Base-by-base conservation (phyloP, 2,888 invertebrate genomes). In the Crocallis elinguaria region DNA sequence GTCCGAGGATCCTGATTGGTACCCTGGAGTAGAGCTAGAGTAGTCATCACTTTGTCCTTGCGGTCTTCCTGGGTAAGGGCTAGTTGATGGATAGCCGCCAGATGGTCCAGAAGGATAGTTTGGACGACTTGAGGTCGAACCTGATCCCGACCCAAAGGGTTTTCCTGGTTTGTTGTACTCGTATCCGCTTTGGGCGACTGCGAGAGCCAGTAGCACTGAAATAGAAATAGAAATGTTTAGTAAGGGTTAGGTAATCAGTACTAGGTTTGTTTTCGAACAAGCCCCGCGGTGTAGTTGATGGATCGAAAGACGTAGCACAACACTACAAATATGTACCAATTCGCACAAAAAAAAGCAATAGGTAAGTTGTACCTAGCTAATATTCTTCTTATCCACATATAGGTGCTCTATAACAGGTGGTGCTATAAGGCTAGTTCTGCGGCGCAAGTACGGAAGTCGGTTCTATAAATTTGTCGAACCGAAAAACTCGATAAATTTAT, bases 91-190 rank as follows among this genome's bases (percentile, higher is more conserved):
- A 53, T 77, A 79, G 21, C 75, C 75, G 23, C 68, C 67, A 4
- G 84, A 73, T 30, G 76, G 73, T 33, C 77, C 75, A 30, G 77
- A 60, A 29, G 70, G 59, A 19, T 67, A 73, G 21, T 25, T 46
- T 16, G 52, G 52, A 6, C 52, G n/a, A 25, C 58, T 46, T 0
- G 54, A 44, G 1, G 66, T 51, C 11, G 65, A 61, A 6, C 67
- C 66, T 6, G 62, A 53, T 9, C 79, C 77, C 23, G 80, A 71
- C 9, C 87, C 85, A 64, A 95, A 92, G 0, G 94, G 94, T 66
- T 93, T 92, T 41, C 92, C 92, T 5, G 96, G 96, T 56, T 94
- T 93, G 60, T 94, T 94, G 83, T 96, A 96, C 60, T 93, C 94
- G 76, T 96, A 96, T 13, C 96, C 96, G 73, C 92, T 93, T 89